Evolutionary conservation across 1,140 invertebrate genomes (phyloP).

Genomic region (Trigoniulus corallinus): DNA sequence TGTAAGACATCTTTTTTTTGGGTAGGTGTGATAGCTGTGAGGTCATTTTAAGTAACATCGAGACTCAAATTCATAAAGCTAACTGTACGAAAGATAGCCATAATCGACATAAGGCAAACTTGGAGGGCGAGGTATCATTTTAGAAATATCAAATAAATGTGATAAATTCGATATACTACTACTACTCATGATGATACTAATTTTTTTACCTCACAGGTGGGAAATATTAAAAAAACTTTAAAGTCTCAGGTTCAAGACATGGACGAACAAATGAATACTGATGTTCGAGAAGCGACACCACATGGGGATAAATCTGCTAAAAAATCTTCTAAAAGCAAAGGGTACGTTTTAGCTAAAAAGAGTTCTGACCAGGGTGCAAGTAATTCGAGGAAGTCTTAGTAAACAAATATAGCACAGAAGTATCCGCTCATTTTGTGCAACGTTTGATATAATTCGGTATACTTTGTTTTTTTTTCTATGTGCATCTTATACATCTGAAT

Average conservation of each 20-base stretch:
- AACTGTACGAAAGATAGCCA: constrained; percentile 68
- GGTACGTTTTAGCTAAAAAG: constrained; percentile 5
- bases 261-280: constrained; percentile 38
- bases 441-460: too few species aligned
- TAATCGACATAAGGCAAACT: constrained; percentile 57
- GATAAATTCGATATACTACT: background rate
- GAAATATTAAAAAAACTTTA: constrained; percentile 61
- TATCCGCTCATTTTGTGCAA: too few species aligned
- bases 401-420: too few species aligned
- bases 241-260: constrained; percentile 52
- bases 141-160: background rate
- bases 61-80: constrained; percentile 70
- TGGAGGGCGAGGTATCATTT: constrained; percentile 61
- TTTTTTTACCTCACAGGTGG: constrained; percentile 34
- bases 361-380: background rate
- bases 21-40: constrained; percentile 68
- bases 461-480: too few species aligned
- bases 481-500: too few species aligned
- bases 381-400: background rate
- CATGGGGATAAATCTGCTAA: constrained; percentile 31
- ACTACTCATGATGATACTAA: constrained; percentile 1
- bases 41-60: constrained; percentile 67
- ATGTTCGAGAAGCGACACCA: constrained; percentile 32
- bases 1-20: too few species aligned
- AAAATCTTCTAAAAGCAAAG: constrained; percentile 29